phyloP scores from a whole-genome alignment of 2,113 vertebrate genomes.

The Copsychus sechellarum region DNA sequence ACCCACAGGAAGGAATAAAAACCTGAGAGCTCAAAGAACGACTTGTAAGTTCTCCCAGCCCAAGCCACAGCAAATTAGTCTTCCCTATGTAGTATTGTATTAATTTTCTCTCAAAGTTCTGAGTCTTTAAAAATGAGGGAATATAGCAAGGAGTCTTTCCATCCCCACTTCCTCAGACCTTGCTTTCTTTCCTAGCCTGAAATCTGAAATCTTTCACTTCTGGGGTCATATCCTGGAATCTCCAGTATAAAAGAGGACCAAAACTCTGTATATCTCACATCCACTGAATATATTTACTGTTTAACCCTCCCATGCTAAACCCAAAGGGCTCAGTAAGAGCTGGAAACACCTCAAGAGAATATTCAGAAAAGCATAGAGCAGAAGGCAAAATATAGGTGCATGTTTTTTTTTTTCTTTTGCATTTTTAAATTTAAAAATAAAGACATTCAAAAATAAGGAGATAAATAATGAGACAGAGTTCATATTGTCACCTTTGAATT shows the following conservation, averaged over 20 bases:
- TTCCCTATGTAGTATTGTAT: background rate
- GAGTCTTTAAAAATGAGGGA: background rate
- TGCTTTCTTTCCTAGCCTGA: background rate
- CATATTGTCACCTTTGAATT: background rate
- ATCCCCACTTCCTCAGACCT: background rate
- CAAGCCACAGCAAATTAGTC: background rate
- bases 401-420: accelerated
- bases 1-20: background rate
- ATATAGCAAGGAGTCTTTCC: background rate
- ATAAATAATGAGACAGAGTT: background rate
- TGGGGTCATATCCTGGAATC: background rate
- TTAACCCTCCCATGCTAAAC: background rate
- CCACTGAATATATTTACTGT: background rate
- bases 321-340: background rate
- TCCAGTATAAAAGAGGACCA: background rate
- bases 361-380: background rate
- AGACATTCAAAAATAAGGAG: background rate
- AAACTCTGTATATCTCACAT: background rate
- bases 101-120: background rate
- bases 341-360: background rate
- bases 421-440: background rate
- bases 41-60: background rate
- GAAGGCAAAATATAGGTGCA: background rate
- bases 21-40: background rate
- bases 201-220: background rate